A percentile compares a stretch with the other conserved stretches of the same genome.
Evolutionary conservation across 2,797 vertebrate genomes (phyloP).

Genomic region (Sus cebifrons): DNA sequence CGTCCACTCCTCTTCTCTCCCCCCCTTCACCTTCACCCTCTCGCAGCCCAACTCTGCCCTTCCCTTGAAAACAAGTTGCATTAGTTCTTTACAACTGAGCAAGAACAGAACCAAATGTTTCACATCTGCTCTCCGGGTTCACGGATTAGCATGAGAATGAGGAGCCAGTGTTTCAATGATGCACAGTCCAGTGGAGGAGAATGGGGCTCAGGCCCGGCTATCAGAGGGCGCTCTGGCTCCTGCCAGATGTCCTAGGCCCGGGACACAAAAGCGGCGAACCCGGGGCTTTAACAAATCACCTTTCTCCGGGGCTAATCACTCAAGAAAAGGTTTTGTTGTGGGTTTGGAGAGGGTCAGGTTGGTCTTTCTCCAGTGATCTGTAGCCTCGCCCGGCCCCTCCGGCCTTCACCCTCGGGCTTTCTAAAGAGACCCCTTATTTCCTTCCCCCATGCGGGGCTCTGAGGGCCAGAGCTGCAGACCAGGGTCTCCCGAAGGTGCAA

Average conservation of each 20-base stretch:
- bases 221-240: slow-evolving; percentile 88
- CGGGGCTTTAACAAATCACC: slow-evolving; percentile 90
- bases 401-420: slow-evolving; percentile 52
- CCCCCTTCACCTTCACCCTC: slow-evolving; percentile 82
- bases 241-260: slow-evolving; percentile 94
- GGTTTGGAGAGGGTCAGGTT: slow-evolving; percentile 77
- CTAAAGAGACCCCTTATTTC: slow-evolving; percentile 66
- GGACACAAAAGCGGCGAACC: slow-evolving; percentile 89
- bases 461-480: slow-evolving; percentile 67
- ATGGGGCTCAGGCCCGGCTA: slow-evolving; percentile 89
- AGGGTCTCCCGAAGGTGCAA: not conserved
- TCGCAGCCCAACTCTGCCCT: slow-evolving; percentile 86
- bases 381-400: slow-evolving; percentile 61
- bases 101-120: slow-evolving; percentile 97
- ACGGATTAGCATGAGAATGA: slow-evolving; percentile 97
- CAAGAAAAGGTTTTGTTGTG: slow-evolving; percentile 75
- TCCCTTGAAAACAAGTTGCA: slow-evolving; percentile 88
- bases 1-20: slow-evolving; percentile 59
- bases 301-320: slow-evolving; percentile 86
- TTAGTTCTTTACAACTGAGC: slow-evolving; percentile 97
- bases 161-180: slow-evolving; percentile 92
- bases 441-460: not conserved
- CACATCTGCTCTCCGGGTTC: slow-evolving; percentile 95
- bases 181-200: slow-evolving; percentile 93
- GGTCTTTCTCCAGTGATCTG: slow-evolving; percentile 76